Evolutionary conservation across 2,797 vertebrate genomes (phyloP).

Genomic region (Sebastes oblongus): DNA sequence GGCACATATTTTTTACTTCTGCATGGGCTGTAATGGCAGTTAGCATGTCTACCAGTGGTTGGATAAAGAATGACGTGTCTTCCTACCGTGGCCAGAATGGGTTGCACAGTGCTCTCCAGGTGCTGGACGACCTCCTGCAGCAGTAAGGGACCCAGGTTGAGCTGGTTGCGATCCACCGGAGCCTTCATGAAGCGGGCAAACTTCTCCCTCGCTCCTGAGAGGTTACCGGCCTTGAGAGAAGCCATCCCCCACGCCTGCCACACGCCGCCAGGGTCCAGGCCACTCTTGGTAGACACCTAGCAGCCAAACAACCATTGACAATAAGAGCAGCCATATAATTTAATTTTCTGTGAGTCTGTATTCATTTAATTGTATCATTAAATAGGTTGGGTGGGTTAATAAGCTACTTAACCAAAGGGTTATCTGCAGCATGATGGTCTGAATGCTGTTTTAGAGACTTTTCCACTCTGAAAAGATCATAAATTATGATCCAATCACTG

Average conservation of each 20-base stretch:
- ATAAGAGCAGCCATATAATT: not conserved
- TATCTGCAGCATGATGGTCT: not conserved
- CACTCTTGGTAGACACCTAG: conserved; percentile 98
- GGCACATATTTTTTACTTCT: not conserved
- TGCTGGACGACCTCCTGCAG: conserved; percentile 93
- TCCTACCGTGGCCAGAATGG: conserved; percentile 82
- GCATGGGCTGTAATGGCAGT: not conserved
- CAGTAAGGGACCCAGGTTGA: conserved; percentile 85
- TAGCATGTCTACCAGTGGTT: not conserved
- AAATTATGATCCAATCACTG: not conserved
- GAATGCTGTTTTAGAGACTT: not conserved
- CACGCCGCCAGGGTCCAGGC: conserved; percentile 90
- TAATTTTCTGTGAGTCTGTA: not conserved
- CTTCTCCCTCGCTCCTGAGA: conserved; percentile 90
- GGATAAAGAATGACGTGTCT: not conserved
- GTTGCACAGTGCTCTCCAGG: conserved; percentile 87
- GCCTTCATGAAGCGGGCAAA: conserved; percentile 91
- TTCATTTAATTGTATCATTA: not conserved
- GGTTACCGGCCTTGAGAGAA: conserved; percentile 90
- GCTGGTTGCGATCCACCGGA: conserved; percentile 92
- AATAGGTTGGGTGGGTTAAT: not conserved
- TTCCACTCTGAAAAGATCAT: not conserved
- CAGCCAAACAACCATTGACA: not conserved
- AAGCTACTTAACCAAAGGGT: not conserved
- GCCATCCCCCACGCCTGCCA: conserved; percentile 99